A percentile compares a stretch with the other conserved stretches of the same genome.
Evolutionary conservation across 2,888 invertebrate genomes (phyloP).

Genomic region (Omphaloscelis lunosa): DNA sequence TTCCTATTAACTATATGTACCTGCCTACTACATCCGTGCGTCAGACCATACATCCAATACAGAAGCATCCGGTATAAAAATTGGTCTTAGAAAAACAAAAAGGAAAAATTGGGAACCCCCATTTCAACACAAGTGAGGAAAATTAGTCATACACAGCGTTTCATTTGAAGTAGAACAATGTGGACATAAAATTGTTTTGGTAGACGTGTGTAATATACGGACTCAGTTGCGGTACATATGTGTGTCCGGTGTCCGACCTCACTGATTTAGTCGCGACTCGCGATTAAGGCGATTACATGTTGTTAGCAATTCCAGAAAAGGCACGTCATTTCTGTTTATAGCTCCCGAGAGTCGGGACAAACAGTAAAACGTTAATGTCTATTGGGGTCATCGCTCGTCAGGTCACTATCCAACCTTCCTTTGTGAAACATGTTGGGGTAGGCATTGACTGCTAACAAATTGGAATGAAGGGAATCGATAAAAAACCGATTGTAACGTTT

Average conservation of each 20-base stretch:
- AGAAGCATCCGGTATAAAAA: constrained; percentile 2
- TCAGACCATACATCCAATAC: constrained; percentile 3
- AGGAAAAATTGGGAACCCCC: background rate
- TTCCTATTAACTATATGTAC: background rate
- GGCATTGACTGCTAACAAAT: background rate
- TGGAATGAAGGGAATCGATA: background rate
- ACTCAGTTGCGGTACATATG: constrained; percentile 13
- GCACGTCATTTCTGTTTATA: constrained; percentile 69
- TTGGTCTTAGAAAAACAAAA: constrained; percentile 1
- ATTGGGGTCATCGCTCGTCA: constrained; percentile 10
- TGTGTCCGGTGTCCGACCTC: constrained; percentile 23
- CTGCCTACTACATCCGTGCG: background rate
- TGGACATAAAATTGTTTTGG: constrained; percentile 21
- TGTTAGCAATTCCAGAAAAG: constrained; percentile 59
- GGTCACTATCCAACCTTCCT: background rate
- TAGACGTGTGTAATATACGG: constrained; percentile 5
- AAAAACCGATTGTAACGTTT: background rate
- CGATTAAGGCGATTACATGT: constrained; percentile 61
- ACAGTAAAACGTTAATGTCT: constrained; percentile 2
- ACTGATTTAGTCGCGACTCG: constrained; percentile 65
- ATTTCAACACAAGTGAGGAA: constrained; percentile 35
- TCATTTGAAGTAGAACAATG: constrained; percentile 48
- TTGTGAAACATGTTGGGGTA: background rate
- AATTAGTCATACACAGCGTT: constrained; percentile 21
- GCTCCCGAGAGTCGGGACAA: constrained; percentile 4